These are phyloP conservation scores for Pelochelys cantorii DNA, from an alignment of 2,797 vertebrate species.

Conservation along the genomic window DNA sequence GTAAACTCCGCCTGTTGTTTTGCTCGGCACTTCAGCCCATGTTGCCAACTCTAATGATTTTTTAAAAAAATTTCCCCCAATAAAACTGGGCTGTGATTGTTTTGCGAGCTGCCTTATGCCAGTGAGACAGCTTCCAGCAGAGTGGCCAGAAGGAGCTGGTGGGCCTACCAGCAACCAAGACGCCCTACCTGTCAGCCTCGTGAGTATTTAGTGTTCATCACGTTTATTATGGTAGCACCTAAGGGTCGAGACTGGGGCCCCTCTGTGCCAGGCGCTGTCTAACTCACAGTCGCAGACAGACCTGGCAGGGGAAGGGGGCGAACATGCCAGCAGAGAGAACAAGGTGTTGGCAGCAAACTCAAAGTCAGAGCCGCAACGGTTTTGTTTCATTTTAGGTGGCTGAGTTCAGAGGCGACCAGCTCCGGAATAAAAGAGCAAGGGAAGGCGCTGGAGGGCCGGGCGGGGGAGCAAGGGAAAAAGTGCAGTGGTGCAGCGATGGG, in stretches of 20 bases:
- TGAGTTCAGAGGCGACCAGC: not conserved
- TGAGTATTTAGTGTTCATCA: not conserved
- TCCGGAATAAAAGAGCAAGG: not conserved
- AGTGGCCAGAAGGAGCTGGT: not conserved
- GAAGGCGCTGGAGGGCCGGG: not conserved
- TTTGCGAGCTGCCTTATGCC: not conserved
- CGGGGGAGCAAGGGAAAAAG: too few relatives aligned
- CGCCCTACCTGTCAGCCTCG: not conserved
- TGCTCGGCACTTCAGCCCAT: too few relatives aligned
- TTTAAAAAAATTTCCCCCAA: not conserved
- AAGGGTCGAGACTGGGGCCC: not conserved
- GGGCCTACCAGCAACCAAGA: not conserved
- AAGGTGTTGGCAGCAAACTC: not conserved
- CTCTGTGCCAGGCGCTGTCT: not conserved
- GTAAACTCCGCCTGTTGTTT: too few relatives aligned
- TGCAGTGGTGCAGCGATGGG: not conserved
- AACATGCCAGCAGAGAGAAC: not conserved
- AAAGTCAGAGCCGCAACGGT: not conserved
- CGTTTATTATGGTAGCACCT: not conserved
- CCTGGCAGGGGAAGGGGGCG: not conserved
- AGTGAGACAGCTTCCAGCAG: not conserved
- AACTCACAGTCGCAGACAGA: not conserved
- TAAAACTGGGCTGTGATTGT: not conserved
- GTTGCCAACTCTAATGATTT: not conserved
- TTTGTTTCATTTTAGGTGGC: not conserved